These are phyloP conservation scores for Ommatoiulus sabulosus DNA, from an alignment of 2,888 invertebrate genomes.

Conservation along the genomic window DNA sequence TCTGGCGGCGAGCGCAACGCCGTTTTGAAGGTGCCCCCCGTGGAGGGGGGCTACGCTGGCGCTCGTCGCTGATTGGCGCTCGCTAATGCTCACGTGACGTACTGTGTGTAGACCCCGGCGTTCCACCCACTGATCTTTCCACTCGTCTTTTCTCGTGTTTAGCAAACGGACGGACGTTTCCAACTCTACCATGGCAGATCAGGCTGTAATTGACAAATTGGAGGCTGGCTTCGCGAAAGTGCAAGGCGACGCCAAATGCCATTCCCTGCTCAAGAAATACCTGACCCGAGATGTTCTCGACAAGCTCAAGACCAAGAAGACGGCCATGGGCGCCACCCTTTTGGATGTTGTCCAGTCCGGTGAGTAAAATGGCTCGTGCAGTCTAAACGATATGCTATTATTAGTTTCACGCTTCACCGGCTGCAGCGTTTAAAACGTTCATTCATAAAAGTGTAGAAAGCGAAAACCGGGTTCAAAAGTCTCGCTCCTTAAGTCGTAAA, in stretches of 20 bases:
- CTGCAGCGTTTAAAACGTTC: not conserved
- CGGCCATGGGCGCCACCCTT: slow-evolving; percentile 91
- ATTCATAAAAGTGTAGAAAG: not conserved
- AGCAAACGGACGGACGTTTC: slow-evolving; percentile 1
- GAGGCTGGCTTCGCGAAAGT: slow-evolving; percentile 92
- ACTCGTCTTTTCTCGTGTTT: not conserved
- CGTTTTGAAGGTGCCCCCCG: not conserved
- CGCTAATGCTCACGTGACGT: not conserved
- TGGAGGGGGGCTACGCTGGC: not conserved
- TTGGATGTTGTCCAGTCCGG: slow-evolving; percentile 96
- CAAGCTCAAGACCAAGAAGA: slow-evolving; percentile 91
- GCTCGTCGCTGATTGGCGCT: not conserved
- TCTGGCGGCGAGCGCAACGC: not conserved
- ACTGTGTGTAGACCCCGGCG: not conserved
- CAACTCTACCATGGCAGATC: slow-evolving; percentile 82
- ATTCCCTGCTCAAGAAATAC: slow-evolving; percentile 96
- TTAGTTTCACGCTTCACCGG: not conserved
- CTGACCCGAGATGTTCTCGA: slow-evolving; percentile 92
- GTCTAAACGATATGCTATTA: not conserved
- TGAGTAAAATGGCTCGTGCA: slow-evolving; percentile 65
- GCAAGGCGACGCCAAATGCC: slow-evolving; percentile 84
- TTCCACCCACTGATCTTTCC: not conserved
- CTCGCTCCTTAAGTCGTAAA: too few species aligned
- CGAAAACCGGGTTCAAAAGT: not conserved
- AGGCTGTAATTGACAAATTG: slow-evolving; percentile 89